Evolutionary conservation across 1,140 invertebrate genomes (phyloP).

Genomic region (Euglossa dilemma): DNA sequence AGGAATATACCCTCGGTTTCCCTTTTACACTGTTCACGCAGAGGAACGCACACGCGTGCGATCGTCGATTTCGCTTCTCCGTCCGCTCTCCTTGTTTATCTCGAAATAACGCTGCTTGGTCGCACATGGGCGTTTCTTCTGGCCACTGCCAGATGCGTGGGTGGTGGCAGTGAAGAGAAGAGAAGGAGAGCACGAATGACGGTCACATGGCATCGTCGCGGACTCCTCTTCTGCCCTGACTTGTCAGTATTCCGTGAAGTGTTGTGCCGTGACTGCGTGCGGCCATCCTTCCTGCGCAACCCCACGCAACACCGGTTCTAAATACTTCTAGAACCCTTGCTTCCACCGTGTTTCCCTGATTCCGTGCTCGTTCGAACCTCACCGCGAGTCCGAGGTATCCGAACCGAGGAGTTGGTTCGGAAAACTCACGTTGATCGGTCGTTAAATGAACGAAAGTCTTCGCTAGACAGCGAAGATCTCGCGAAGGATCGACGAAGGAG

Average conservation of each 20-base stretch:
- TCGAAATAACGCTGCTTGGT: slow-evolving; percentile 58
- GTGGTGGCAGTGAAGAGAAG: slow-evolving; percentile 70
- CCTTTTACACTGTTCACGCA: slow-evolving; percentile 8
- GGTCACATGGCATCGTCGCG: slow-evolving; percentile 75
- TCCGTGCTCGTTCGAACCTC: neutral
- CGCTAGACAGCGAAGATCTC: too few relatives aligned
- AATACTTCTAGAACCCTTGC: neutral
- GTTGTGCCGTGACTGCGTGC: slow-evolving; percentile 62
- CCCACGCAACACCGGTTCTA: neutral
- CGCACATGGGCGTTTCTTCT: slow-evolving; percentile 68
- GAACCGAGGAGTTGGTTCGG: too few relatives aligned
- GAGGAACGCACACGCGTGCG: neutral
- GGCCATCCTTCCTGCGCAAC: slow-evolving; percentile 32
- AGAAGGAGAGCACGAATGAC: slow-evolving; percentile 73
- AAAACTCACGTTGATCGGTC: too few relatives aligned
- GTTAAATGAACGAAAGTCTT: too few relatives aligned
- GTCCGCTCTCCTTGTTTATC: slow-evolving; percentile 57
- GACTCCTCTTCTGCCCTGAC: slow-evolving; percentile 68
- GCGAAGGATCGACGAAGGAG: too few relatives aligned
- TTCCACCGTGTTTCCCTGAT: neutral
- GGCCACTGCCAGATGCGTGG: slow-evolving; percentile 77
- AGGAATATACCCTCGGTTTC: slow-evolving; percentile 32
- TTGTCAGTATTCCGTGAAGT: slow-evolving; percentile 72
- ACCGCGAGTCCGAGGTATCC: too few relatives aligned
- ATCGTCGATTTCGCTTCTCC: neutral